These are phyloP conservation scores for Carcina quercana DNA, from an alignment of 2,888 invertebrate species.

Conservation along the genomic window DNA sequence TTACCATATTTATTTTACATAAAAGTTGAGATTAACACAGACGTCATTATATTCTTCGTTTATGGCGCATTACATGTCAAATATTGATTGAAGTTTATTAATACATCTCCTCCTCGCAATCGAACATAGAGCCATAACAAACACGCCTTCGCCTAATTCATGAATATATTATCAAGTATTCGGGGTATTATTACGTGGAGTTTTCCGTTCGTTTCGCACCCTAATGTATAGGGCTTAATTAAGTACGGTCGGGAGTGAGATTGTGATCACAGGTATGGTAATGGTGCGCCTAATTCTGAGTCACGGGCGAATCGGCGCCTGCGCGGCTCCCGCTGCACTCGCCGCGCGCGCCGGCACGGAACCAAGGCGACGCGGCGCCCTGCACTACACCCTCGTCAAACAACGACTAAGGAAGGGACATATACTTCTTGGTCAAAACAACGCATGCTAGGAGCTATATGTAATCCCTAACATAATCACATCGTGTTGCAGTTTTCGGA, in stretches of 20 bases:
- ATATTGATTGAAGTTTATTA: neutral
- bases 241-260: slow-evolving; percentile 44
- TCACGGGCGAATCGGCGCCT: slow-evolving; percentile 43
- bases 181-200: slow-evolving; percentile 31
- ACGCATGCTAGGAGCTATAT: no score
- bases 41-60: no score
- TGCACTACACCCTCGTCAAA: slow-evolving; percentile 31
- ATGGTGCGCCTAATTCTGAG: slow-evolving; percentile 48
- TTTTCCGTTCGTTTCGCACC: slow-evolving; percentile 49
- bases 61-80: neutral
- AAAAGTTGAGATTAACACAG: no score
- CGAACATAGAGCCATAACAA: slow-evolving; percentile 15
- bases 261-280: slow-evolving; percentile 48
- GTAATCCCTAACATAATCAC: no score
- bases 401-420: neutral
- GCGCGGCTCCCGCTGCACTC: slow-evolving; percentile 25
- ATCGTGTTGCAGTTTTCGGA: no score
- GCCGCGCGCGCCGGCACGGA: slow-evolving; percentile 11
- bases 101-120: neutral
- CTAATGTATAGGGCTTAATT: slow-evolving; percentile 53
- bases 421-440: neutral
- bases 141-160: slow-evolving; percentile 22
- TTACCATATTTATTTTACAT: no score
- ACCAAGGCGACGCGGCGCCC: slow-evolving; percentile 26
- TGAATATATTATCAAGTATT: slow-evolving; percentile 23